These are phyloP conservation scores for Phoxinus dragarum DNA, from an alignment of 2,797 vertebrate species.

Conservation along the genomic window DNA sequence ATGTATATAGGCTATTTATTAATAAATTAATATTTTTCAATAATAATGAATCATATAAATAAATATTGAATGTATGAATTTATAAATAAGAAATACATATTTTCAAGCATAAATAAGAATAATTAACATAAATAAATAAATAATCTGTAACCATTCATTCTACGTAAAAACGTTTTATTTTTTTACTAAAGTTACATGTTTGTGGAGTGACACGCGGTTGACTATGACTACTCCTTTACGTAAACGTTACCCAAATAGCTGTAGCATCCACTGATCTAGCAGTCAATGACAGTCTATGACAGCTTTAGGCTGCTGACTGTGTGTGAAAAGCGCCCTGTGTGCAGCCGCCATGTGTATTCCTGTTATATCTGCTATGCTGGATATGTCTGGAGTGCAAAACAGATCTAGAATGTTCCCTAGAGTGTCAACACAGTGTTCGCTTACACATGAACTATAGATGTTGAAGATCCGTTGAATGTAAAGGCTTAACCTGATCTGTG, in stretches of 20 bases:
- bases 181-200: neutral
- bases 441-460: slow-evolving; percentile 15
- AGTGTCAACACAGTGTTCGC: slow-evolving; percentile 17
- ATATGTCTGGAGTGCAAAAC: neutral
- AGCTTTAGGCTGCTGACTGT: slow-evolving; percentile 9
- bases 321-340: neutral
- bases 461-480: slow-evolving; percentile 33
- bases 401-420: slow-evolving; percentile 10
- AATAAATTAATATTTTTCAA: neutral
- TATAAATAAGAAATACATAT: neutral
- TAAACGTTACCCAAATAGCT: slow-evolving; percentile 6
- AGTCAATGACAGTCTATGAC: slow-evolving; percentile 5
- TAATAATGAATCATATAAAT: neutral
- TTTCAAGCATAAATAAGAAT: neutral
- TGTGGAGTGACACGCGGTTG: neutral
- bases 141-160: neutral
- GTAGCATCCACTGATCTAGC: slow-evolving; percentile 8
- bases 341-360: neutral
- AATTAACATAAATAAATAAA: neutral
- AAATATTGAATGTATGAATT: neutral
- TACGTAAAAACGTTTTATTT: neutral
- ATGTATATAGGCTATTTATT: neutral
- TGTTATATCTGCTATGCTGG: slow-evolving; percentile 31
- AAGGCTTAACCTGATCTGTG: slow-evolving; percentile 60
- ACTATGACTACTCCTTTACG: neutral